Evolutionary conservation across 2,888 invertebrate genomes (phyloP), one percentile per base, ranked within the genome.

Genomic region (Cenopis cana): DNA sequence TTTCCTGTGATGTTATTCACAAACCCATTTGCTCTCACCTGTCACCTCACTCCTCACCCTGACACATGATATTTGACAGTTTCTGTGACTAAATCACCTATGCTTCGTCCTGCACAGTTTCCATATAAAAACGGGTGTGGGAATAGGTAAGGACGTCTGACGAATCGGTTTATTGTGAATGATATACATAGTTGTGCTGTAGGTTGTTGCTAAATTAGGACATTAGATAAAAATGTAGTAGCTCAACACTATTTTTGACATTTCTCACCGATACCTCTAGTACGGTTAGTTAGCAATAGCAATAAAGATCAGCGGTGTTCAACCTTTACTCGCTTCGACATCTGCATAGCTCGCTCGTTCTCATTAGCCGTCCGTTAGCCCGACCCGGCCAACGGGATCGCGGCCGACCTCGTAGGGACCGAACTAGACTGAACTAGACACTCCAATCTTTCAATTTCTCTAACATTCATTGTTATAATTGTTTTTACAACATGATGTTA

Each of bases 361-460:
- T 89, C 90, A 91, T 92, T 92, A 91, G 87, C 85, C 81, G 86
- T 85, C 92, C 93, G 92, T 91, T 92, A 91, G 84, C 81, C 83
- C 88, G 87, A 84, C 86, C 76, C 74, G 72, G 84, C 85, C 86
- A 88, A 87, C 82, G 83, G 83, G 81, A 84, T 81, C 82, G 76
- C 78, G 65, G 49, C 56, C 75, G 79, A 82, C 82, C 81, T 82
- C 81, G 79, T 60, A 66, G 71, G 71, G 67, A 67, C 55, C 10
- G 54, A 66, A 71, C 71, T 67, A 60, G 52, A 69, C 69, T 55
- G 8, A 50, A 57, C 64, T 57, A 65, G 69, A 62, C 56, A 24
- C 49, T 38, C 56, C 46, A 54, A 29, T 65, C 50, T 59, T 49
- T 57, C 49, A 20, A 46, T 52, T 46, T 54, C 52, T 36, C 36